Percentiles rank a stretch among this genome's conserved stretches.
Evolutionary conservation across 2,797 vertebrate genomes (phyloP).

Genomic region (Gallirallus australis): DNA sequence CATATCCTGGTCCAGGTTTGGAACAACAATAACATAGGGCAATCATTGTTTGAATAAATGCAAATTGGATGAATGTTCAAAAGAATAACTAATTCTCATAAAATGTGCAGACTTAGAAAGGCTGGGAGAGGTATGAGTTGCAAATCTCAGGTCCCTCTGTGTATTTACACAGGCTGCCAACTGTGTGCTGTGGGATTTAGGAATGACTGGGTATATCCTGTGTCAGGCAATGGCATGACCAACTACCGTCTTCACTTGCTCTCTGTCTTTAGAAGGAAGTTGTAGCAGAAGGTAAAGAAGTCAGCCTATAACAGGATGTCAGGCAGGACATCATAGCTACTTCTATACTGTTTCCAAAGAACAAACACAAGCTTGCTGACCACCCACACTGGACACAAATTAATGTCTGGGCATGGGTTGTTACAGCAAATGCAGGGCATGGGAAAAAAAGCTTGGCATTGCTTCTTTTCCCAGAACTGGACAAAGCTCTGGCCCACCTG

Average conservation of each 20-base stretch:
- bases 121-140: not conserved
- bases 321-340: not conserved
- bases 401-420: not conserved
- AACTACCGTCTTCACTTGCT: not conserved
- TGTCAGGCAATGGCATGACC: not conserved
- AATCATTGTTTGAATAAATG: not conserved
- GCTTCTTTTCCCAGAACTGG: not conserved
- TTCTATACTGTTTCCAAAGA: not conserved
- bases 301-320: not conserved
- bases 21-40: not conserved
- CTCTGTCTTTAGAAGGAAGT: not conserved
- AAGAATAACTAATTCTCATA: not conserved
- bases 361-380: not conserved
- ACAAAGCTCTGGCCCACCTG: not conserved
- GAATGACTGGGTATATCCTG: not conserved
- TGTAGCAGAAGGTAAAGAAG: not conserved
- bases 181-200: not conserved
- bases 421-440: not conserved
- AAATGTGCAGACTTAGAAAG: not conserved
- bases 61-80: not conserved
- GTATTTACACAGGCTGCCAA: not conserved
- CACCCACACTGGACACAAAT: not conserved
- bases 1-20: not conserved
- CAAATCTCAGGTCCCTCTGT: not conserved
- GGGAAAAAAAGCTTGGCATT: not conserved